phyloP scores from a whole-genome alignment of 1,140 invertebrate genomes.

The Dreissena rostriformis region DNA sequence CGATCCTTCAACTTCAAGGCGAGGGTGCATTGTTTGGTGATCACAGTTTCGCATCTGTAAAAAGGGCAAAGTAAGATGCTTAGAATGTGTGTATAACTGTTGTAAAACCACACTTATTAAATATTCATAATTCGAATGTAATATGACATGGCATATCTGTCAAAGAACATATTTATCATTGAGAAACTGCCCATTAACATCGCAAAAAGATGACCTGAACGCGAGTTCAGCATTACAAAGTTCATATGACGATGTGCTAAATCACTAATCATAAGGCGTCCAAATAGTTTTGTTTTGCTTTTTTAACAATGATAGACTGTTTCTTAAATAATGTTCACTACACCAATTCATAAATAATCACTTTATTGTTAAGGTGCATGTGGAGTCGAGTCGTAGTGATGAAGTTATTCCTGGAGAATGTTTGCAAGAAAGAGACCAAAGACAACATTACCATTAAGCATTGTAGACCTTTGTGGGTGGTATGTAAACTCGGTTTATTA shows the following conservation, averaged over 20 bases:
- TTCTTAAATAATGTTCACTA: background rate
- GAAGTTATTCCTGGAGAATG: slow-evolving; percentile 46
- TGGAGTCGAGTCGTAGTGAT: slow-evolving; percentile 46
- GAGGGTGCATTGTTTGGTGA: slow-evolving; percentile 27
- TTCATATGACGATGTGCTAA: background rate
- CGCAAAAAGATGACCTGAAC: background rate
- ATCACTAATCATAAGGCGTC: background rate
- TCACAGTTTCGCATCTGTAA: slow-evolving; percentile 33
- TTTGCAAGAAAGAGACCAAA: slow-evolving; percentile 33
- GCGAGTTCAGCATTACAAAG: background rate
- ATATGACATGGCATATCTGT: too few species aligned
- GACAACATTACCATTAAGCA: slow-evolving; percentile 44
- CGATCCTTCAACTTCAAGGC: slow-evolving; percentile 33
- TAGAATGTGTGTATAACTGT: background rate
- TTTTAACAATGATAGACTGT: background rate
- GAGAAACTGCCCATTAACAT: too few species aligned
- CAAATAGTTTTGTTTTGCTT: background rate
- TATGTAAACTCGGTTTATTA: slow-evolving; percentile 7
- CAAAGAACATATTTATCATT: too few species aligned
- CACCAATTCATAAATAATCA: background rate
- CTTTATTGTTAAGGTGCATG: slow-evolving; percentile 5
- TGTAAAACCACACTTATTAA: too few species aligned
- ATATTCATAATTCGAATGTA: too few species aligned
- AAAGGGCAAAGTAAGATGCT: slow-evolving; percentile 36
- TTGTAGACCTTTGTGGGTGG: slow-evolving; percentile 39